Evolutionary conservation across 2,113 vertebrate genomes (phyloP).

Genomic region (Origma solitaria): DNA sequence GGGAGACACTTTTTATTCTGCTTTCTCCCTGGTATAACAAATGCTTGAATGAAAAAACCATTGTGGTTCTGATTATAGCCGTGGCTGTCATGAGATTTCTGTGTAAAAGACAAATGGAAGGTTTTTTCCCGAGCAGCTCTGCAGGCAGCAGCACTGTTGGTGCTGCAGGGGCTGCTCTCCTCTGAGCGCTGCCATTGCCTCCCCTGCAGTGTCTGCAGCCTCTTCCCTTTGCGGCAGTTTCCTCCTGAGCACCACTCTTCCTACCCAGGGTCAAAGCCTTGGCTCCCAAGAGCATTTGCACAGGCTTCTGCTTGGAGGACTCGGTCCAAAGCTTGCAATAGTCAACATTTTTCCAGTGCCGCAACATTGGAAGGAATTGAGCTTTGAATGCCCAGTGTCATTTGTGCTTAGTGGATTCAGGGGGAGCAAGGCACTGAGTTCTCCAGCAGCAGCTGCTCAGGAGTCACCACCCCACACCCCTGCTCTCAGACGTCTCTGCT

Average conservation of each 20-base stretch:
- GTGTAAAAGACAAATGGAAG: background rate
- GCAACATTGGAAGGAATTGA: background rate
- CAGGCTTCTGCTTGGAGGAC: background rate
- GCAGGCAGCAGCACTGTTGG: background rate
- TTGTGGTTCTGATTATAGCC: background rate
- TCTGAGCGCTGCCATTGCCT: background rate
- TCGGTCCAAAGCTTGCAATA: background rate
- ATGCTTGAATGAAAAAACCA: background rate
- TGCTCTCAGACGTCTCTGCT: background rate
- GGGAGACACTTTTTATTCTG: background rate
- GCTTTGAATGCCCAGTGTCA: background rate
- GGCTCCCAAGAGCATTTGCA: background rate
- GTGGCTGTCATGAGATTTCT: background rate
- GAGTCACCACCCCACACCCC: background rate
- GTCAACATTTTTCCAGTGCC: background rate
- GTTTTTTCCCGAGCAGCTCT: background rate
- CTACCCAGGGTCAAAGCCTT: background rate
- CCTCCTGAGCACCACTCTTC: background rate
- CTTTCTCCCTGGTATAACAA: background rate
- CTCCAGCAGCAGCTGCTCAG: background rate
- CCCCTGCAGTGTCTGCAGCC: rapidly evolving
- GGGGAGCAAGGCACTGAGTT: background rate
- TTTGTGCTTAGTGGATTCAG: background rate
- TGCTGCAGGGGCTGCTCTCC: background rate
- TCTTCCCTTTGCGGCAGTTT: background rate